Evolutionary conservation across 2,113 vertebrate species (phyloP), one percentile per base, ranked within the genome.

Genomic region (human (Homo sapiens)): DNA sequence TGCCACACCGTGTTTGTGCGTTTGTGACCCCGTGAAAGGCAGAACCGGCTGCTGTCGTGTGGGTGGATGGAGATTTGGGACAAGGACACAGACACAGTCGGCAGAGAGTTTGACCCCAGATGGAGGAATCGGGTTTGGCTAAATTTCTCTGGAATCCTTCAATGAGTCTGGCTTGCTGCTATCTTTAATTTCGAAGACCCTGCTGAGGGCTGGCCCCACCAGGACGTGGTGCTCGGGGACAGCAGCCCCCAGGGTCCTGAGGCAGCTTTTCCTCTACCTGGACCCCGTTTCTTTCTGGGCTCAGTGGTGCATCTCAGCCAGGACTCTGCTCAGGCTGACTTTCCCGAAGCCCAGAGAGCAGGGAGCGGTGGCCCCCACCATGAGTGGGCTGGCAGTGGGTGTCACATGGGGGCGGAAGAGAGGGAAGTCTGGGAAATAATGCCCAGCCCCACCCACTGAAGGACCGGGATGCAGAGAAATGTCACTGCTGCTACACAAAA

Each of bases 381-480:
- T 2, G 2, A 35, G 55, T 30, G 64, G 79, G 17, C 64, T 85
- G 38, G 76, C 52, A 5, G 22, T 3, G 22, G 75, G 4, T 16
- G 85, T 20, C 76, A 9, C 59, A 5, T 1, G 6, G 2, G 55
- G 50, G 10, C 2, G 16, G 30, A 20, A 55, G 43, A 57, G 35
- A 97, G 94, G 66, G 11, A 40, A 43, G 57, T 90, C 45, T 84
- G 23, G 86, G 88, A 93, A 84, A n/a, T 59, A 89, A 91, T 30
- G 80, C 85, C 32, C 8, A 48, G 87, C 86, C 81, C 96, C 96
- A 79, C 96, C 94, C 90, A 90, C 98, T 23, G 45, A 85, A 95
- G 98, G 93, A 66, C 59, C 75, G 66, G 90, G 96, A 93, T 70
- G 50, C 96, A 96, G 97, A 97, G 96, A 98, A 98, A 98, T 97